Conservation (phyloP, 2,113 vertebrate species). For the Promerops cafer region DNA sequence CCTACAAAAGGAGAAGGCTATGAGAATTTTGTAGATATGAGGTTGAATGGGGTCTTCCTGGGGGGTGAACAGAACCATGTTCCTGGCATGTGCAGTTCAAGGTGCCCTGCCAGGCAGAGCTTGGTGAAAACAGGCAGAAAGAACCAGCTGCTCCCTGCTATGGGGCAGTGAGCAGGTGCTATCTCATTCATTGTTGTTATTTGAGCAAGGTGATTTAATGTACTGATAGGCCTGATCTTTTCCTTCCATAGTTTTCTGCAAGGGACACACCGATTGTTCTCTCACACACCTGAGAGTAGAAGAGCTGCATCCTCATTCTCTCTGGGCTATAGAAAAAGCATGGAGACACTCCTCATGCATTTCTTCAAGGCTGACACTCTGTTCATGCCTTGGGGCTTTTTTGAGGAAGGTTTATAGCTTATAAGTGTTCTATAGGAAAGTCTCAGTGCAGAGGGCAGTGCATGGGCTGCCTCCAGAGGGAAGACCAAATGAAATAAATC, state of each 20-base stretch:
- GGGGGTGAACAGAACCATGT: accelerated
- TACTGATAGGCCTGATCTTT: neutral
- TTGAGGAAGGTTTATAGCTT: neutral
- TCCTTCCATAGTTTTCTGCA: neutral
- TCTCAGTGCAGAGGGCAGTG: neutral
- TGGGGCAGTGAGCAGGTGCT: neutral
- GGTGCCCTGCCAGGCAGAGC: neutral
- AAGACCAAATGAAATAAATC: neutral
- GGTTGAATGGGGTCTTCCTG: neutral
- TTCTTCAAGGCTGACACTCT: neutral
- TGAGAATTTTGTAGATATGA: neutral
- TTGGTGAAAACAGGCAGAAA: neutral
- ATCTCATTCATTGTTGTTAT: neutral
- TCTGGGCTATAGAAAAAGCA: neutral
- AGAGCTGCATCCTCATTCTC: neutral
- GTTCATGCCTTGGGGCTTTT: neutral
- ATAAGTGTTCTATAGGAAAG: neutral
- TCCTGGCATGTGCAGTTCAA: accelerated
- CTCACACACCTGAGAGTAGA: neutral
- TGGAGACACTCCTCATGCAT: neutral
- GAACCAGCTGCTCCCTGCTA: neutral
- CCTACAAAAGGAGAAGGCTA: neutral
- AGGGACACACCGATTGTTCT: neutral
- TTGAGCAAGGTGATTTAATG: neutral
- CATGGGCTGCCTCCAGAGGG: neutral